Base-by-base conservation (phyloP, 1,140 invertebrate species). In the Mycetomoellerius zeteki region DNA sequence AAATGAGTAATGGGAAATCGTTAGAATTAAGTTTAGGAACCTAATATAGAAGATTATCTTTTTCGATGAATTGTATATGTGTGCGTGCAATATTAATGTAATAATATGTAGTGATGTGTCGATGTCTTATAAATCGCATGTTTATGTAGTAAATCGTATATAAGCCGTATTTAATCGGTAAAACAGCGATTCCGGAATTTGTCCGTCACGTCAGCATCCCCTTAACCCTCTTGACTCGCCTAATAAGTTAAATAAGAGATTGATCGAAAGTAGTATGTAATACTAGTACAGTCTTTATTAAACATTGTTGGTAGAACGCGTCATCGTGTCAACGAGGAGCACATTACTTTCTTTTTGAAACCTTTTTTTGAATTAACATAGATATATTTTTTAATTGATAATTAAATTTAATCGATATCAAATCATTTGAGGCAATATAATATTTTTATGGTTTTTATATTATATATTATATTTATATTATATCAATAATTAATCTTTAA, bases 191-290 rank as follows among this genome's bases (percentile, higher is more conserved):
- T 43, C 37, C 37, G 37, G 33, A 37, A 7, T 43, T 10, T 43
- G 37, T 30, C 30, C 30, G 30, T 43, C 37, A 43, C 37, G 37
- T 43, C 8, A 43, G 2, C 37, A 43, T 43, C 37, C 37, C 8
- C 37, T 85, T 87, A 85, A 85, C 86, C 86, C 58, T 76, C 19
- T 14, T 77, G 62, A 52, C 16, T 81, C 30, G 24, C 54, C 3
- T 56, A 87, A 89, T 73, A 58, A 87, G 78, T 84, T 67, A 60
- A 81, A 89, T 87, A 85, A 65, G 65, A 56, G 78, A 89, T 89
- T 78, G 72, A 84, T 73, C 72, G 50, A 90, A 73, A 50, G 6
- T 33, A 89, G 19, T 43, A 43, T 37, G 33, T 58, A 64, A 87
- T 64, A 82, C 47, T 60, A 82, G 27, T 71, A 56, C 30, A 75